Percentiles rank a stretch among this genome's conserved stretches.
Conservation (phyloP, 2,797 vertebrate genomes). For the Smutsia temminckii region DNA sequence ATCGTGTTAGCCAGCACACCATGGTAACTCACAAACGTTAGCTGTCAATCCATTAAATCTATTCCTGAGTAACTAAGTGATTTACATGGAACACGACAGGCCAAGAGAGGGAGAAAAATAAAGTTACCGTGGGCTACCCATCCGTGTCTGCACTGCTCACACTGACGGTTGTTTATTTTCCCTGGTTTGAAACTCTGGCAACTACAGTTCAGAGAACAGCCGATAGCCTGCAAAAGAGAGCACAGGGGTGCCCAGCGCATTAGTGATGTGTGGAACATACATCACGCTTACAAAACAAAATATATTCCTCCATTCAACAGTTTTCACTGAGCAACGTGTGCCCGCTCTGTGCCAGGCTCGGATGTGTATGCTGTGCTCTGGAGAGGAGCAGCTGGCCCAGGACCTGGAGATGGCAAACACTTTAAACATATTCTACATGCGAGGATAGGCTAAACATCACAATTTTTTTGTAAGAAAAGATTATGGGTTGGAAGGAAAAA, state of each 20-base stretch:
- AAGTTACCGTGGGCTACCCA: slow-evolving; percentile 98
- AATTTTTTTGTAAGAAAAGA: not conserved
- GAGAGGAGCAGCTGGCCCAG: not conserved
- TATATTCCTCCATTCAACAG: accelerated
- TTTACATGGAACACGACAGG: not conserved
- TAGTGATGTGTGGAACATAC: not conserved
- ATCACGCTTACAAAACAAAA: not conserved
- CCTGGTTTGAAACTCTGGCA: slow-evolving; percentile 96
- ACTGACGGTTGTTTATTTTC: slow-evolving; percentile 95
- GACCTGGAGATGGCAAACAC: not conserved
- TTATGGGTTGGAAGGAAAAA: not conserved
- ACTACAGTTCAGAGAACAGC: slow-evolving; percentile 95
- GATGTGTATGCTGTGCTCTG: not conserved
- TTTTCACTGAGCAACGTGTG: accelerated
- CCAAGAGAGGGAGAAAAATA: not conserved
- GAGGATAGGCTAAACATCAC: not conserved
- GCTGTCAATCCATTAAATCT: not conserved
- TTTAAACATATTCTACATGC: not conserved
- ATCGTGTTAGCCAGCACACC: not conserved
- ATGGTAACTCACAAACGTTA: not conserved
- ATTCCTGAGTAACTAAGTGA: not conserved
- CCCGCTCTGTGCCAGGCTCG: not conserved
- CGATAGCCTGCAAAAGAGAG: slow-evolving; percentile 90
- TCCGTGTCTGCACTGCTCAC: slow-evolving; percentile 96
- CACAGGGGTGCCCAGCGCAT: not conserved